Conservation (phyloP, 2,113 vertebrate species). For the Rynchops niger region DNA sequence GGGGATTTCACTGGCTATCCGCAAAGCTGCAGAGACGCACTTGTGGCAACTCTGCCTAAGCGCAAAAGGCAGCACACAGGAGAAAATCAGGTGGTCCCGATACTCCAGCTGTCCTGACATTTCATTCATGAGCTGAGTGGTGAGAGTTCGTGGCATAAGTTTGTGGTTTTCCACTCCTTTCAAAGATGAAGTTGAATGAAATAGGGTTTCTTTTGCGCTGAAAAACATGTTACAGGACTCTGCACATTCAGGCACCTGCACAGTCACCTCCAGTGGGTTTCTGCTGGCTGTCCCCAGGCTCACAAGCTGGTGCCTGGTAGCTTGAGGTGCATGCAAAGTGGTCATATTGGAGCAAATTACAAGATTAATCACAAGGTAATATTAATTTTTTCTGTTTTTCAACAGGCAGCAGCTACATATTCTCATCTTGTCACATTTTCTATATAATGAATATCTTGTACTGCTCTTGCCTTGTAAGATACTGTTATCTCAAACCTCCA, state of each 20-base stretch:
- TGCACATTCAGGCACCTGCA: background rate
- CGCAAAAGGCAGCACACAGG: background rate
- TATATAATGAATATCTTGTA: background rate
- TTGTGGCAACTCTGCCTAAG: background rate
- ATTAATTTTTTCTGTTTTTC: background rate
- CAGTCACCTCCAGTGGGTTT: background rate
- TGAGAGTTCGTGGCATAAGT: background rate
- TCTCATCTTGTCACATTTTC: background rate
- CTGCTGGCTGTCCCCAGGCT: background rate
- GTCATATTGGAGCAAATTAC: background rate
- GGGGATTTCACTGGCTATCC: background rate
- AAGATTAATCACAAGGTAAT: background rate
- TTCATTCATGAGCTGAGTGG: background rate
- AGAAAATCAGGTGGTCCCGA: background rate
- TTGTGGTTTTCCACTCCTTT: background rate
- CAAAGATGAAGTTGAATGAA: background rate
- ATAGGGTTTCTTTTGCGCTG: background rate
- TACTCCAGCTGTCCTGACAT: background rate
- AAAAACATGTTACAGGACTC: background rate
- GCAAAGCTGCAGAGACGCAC: background rate
- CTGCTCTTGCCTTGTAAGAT: background rate
- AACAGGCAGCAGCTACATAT: background rate
- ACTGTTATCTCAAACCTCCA: background rate
- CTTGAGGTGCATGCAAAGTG: background rate
- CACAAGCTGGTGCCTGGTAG: background rate